Evolutionary conservation across 2,113 vertebrate species (phyloP), one percentile per base, ranked within the genome.

Genomic region (Alligator mississippiensis): DNA sequence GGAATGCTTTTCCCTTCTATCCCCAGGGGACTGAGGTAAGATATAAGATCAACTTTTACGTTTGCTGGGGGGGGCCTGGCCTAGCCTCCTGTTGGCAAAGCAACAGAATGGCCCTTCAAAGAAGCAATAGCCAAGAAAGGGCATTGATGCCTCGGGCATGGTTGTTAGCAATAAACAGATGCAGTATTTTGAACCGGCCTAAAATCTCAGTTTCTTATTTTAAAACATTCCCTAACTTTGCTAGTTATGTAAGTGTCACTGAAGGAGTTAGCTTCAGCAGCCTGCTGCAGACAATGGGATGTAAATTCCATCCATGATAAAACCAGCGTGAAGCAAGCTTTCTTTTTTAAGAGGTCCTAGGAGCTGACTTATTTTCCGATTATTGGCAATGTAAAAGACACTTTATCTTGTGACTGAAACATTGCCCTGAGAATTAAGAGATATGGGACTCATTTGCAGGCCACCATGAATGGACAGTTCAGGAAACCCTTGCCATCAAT

Each of bases 351-450:
- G 34, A 80, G 28, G 28, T 47, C 66, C 68, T 63, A 13, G 76
- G 74, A 90, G 9, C 47, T 0, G 1, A 22, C 16, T 72, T 6
- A 2, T 4, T 3, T 11, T 83, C 91, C 87, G 55, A 70, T 87
- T 89, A 95, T 87, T 87, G 95, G 61, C 92, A 93, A 75, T 63
- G 11, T 79, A 89, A 76, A 91, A 93, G 77, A 64, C 89, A 54
- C 85, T 94, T 95, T 90, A 30, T 94, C 28, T 90, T 95, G 92
- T 86, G 72, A 77, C 78, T 96, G 79, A 80, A 55, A 57, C 79
- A 82, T 57, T 79, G 85, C 30, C 89, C 27, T 83, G 68, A 93
- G 88, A 94, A 94, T 96, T 95, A 85, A 95, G 95, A 96, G 84
- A 97, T 47, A 47, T 9, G 47, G 47, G 47, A 47, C 47, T 47